Conservation (phyloP, 2,113 vertebrate species). For the Leptobrachium leishanense region DNA sequence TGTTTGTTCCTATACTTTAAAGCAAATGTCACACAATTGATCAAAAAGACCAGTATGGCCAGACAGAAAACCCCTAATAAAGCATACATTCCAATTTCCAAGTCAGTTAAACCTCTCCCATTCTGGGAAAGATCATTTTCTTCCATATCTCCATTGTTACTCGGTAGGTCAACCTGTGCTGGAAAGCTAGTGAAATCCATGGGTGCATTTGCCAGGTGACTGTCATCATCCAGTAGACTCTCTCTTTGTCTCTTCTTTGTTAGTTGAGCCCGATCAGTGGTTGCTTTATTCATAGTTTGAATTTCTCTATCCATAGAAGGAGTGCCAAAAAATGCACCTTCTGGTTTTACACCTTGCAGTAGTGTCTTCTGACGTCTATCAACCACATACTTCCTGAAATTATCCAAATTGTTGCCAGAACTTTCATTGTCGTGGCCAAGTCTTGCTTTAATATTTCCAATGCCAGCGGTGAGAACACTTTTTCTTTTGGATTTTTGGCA, state of each 20-base stretch:
- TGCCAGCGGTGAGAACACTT: slow-evolving; percentile 80
- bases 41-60: slow-evolving; percentile 89
- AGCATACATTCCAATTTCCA: slow-evolving; percentile 94
- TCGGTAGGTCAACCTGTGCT: slow-evolving; percentile 68
- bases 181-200: slow-evolving; percentile 80
- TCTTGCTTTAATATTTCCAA: slow-evolving; percentile 77
- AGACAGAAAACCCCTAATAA: slow-evolving; percentile 89
- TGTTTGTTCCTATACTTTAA: slow-evolving; percentile 86
- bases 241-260: slow-evolving; percentile 63
- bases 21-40: slow-evolving; percentile 85
- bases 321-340: slow-evolving; percentile 54
- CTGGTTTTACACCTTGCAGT: slow-evolving; percentile 52
- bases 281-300: slow-evolving; percentile 65
- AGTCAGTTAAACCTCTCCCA: slow-evolving; percentile 78
- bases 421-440: slow-evolving; percentile 69
- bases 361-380: slow-evolving; percentile 58
- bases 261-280: slow-evolving; percentile 71
- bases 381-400: slow-evolving; percentile 54
- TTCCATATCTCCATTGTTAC: slow-evolving; percentile 54
- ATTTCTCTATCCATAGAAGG: slow-evolving; percentile 71
- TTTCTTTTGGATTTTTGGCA: slow-evolving; percentile 91
- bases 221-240: slow-evolving; percentile 60
- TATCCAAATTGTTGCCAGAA: slow-evolving; percentile 50
- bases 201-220: slow-evolving; percentile 74
- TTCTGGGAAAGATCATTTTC: slow-evolving; percentile 67